Evolutionary conservation across 2,113 vertebrate species (phyloP).

Genomic region (Dromaius novaehollandiae): DNA sequence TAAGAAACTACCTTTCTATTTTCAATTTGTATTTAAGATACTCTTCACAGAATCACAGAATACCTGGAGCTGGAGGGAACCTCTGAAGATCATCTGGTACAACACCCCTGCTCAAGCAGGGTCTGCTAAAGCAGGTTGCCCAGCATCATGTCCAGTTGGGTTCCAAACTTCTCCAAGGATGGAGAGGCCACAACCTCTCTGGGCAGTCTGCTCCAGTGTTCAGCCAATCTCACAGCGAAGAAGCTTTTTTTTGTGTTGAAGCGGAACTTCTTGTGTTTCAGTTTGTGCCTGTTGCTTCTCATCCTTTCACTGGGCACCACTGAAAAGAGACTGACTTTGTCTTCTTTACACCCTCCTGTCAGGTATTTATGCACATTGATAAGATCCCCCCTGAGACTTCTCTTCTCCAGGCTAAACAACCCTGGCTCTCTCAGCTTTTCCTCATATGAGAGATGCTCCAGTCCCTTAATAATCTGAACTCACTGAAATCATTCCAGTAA

Average conservation of each 20-base stretch:
- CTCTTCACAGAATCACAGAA: background rate
- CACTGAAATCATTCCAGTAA: background rate
- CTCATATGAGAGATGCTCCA: background rate
- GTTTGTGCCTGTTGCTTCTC: background rate
- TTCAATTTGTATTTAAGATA: background rate
- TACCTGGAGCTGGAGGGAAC: background rate
- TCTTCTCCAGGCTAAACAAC: background rate
- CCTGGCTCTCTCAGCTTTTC: background rate
- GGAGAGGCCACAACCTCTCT: background rate
- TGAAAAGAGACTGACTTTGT: background rate
- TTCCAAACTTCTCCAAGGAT: background rate
- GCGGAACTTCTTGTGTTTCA: background rate
- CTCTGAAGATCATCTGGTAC: background rate
- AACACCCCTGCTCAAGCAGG: background rate
- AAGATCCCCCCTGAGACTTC: background rate
- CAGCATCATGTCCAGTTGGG: background rate
- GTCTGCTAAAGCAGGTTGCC: background rate
- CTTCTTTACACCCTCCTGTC: background rate
- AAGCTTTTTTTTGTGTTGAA: background rate
- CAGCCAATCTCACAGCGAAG: background rate
- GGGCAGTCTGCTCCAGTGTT: background rate
- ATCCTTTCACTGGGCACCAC: background rate
- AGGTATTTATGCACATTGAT: background rate
- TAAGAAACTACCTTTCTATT: background rate
- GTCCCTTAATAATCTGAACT: background rate